Evolutionary conservation across 2,797 vertebrate species (phyloP).

Genomic region (Lates japonicus): DNA sequence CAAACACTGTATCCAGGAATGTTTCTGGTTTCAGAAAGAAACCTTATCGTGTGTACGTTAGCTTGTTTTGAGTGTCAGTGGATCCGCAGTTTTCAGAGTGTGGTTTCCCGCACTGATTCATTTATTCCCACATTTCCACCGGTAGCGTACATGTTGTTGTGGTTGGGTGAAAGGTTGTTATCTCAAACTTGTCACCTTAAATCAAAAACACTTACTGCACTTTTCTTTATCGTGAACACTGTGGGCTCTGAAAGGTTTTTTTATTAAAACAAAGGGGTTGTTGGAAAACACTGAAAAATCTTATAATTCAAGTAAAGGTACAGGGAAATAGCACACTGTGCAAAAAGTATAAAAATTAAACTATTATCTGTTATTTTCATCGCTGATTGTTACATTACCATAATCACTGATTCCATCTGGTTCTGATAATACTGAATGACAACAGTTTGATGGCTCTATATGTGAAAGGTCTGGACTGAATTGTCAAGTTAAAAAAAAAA

Average conservation of each 20-base stretch:
- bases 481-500: too few relatives aligned
- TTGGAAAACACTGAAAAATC: background rate
- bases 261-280: background rate
- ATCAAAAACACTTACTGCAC: background rate
- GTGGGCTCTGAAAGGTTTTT: background rate
- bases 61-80: background rate
- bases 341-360: too few relatives aligned
- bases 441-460: too few relatives aligned
- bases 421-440: too few relatives aligned
- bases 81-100: background rate
- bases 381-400: too few relatives aligned
- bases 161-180: conserved; percentile 8
- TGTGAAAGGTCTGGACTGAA: too few relatives aligned
- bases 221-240: background rate
- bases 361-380: too few relatives aligned
- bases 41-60: background rate
- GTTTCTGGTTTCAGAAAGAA: background rate
- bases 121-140: conserved; percentile 13
- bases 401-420: too few relatives aligned
- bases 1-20: background rate
- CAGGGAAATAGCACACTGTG: background rate
- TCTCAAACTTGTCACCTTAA: conserved; percentile 11
- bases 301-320: background rate
- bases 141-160: background rate
- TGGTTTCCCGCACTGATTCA: background rate